Evolutionary conservation across 2,113 vertebrate species (phyloP), one percentile per base, ranked within the genome.

Genomic region (Merops nubicus): DNA sequence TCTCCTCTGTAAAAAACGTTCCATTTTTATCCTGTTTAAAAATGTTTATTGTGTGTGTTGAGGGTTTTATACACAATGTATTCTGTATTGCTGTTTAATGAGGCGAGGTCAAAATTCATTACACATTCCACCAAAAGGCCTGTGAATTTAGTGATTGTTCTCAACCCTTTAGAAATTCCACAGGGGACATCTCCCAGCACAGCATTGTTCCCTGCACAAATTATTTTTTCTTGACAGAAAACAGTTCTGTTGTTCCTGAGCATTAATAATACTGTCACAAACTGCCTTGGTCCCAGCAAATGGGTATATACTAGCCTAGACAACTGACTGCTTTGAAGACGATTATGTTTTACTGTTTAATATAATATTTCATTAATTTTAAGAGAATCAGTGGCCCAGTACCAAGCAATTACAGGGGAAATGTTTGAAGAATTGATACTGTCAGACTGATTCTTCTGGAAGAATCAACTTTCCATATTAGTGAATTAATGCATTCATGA

Each of bases 21-120:
- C 28, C 21, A 67, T 60, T 96, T 95, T 68, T 25, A 68, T 3
- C 7, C 63, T 76, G 6, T 11, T 81, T 20, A 16, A 75, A 91
- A 91, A 78, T 38, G 42, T 82, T 87, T 75, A 70, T 42, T 88
- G 73, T 54, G 36, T 8, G 18, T 68, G 33, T 34, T 70, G 74
- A 62, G 56, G 15, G 22, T 54, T 91, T 93, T 87, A 64, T 47
- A 93, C 23, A 82, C 78, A 51, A 91, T 60, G 36, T 64, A 63
- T 87, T 78, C 85, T 43, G 38, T 48, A 85, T 33, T 72, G 51
- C 26, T 90, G 78, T 90, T 94, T 79, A 95, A 96, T 94, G 92
- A 96, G 42, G 78, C 4, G 6, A 95, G 82, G 88, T 82, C 53
- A 93, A 94, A 94, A 95, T 47, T 56, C 85, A 93, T 89, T 82